Evolutionary conservation across 2,113 vertebrate species (phyloP).

Genomic region (Aptenodytes forsteri): DNA sequence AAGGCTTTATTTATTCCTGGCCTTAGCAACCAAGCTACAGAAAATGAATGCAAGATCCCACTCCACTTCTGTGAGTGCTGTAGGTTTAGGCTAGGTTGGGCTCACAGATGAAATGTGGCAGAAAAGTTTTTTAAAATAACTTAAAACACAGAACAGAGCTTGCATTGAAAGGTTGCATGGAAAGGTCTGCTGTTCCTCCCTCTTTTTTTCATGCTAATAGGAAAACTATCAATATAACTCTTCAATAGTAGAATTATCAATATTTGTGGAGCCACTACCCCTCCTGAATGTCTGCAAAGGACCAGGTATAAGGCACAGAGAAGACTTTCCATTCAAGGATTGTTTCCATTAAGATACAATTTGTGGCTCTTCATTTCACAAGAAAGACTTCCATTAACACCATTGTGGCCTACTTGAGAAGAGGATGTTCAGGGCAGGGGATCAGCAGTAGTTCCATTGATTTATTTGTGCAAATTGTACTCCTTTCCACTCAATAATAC

Average conservation of each 20-base stretch:
- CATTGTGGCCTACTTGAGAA: neutral
- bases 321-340: neutral
- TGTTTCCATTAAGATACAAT: neutral
- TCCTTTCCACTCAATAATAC: neutral
- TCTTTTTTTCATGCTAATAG: neutral
- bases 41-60: neutral
- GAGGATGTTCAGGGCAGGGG: neutral
- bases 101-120: neutral
- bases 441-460: neutral
- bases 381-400: neutral
- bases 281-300: neutral
- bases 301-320: neutral
- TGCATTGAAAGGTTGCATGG: neutral
- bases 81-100: neutral
- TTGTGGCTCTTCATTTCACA: neutral
- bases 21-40: neutral
- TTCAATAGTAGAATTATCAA: neutral
- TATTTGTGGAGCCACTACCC: neutral
- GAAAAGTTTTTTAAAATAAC: too few relatives aligned
- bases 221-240: neutral
- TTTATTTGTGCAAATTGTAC: neutral
- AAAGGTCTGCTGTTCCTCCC: neutral
- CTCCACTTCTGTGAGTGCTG: neutral
- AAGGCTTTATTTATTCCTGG: neutral
- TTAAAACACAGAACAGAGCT: neutral